Conservation (phyloP, 2,888 invertebrate genomes). For the Dynastes maya region DNA sequence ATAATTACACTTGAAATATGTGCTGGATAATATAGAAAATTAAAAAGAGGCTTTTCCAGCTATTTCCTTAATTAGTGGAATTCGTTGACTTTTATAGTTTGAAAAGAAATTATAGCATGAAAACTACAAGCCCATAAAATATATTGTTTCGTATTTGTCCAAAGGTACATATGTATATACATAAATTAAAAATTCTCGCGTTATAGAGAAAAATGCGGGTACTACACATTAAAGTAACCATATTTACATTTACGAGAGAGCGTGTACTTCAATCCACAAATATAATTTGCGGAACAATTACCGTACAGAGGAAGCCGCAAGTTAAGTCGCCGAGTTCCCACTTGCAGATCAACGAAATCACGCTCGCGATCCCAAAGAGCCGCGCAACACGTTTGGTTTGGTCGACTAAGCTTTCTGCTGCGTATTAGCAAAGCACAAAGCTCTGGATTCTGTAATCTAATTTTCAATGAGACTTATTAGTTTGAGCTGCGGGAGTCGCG, state of each 20-base stretch:
- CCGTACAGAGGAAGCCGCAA: constrained; percentile 68
- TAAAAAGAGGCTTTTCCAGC: no score
- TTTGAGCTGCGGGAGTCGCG: constrained; percentile 65
- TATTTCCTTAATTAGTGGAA: no score
- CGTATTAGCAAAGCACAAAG: constrained; percentile 70
- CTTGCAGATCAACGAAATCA: constrained; percentile 58
- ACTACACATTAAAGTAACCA: constrained; percentile 64
- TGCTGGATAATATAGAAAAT: no score
- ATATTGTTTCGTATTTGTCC: no score
- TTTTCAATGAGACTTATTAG: constrained; percentile 71
- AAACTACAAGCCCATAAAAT: no score
- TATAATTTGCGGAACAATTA: constrained; percentile 71
- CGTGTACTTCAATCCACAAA: constrained; percentile 69
- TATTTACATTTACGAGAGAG: constrained; percentile 66
- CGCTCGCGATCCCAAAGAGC: constrained; percentile 60
- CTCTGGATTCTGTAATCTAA: constrained; percentile 70
- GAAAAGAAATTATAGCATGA: no score
- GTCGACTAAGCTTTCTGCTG: constrained; percentile 67
- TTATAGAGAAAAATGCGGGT: constrained; percentile 20
- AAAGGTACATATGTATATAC: no score
- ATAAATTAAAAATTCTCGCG: neutral
- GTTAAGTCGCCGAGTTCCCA: constrained; percentile 66
- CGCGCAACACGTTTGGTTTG: constrained; percentile 57
- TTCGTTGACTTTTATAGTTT: no score
- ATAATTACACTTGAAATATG: no score